A percentile compares a stretch with the other conserved stretches of the same genome.
These are phyloP conservation scores for Pantherophis alleghaniensis DNA, from an alignment of 2,797 vertebrate species.

Conservation along the genomic window DNA sequence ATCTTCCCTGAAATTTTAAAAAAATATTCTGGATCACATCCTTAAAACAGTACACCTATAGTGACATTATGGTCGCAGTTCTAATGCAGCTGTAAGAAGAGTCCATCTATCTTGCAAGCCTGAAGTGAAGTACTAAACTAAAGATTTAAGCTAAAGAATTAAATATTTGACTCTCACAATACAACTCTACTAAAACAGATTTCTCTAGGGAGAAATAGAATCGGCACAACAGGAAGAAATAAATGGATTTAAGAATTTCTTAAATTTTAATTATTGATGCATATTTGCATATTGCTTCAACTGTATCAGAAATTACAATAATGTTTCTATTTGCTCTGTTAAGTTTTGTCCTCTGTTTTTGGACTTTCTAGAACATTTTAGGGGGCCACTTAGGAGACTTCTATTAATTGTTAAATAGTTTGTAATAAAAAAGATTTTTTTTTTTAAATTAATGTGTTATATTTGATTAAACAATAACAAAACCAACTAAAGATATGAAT, in stretches of 20 bases:
- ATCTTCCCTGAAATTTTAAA: neutral
- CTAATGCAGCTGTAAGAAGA: neutral
- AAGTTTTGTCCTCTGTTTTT: neutral
- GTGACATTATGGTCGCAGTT: neutral
- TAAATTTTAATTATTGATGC: neutral
- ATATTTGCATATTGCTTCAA: neutral
- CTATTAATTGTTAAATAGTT: neutral
- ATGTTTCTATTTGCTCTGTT: neutral
- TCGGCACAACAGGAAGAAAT: neutral
- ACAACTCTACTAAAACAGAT: neutral
- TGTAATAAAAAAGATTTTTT: neutral
- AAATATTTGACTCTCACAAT: neutral
- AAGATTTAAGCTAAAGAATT: neutral
- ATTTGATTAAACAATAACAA: neutral
- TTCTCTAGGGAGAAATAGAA: neutral
- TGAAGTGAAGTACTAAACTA: neutral
- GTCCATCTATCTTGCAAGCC: neutral
- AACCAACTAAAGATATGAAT: neutral
- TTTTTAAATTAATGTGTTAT: neutral
- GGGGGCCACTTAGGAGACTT: neutral
- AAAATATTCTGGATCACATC: neutral
- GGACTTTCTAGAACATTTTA: neutral
- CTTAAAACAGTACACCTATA: neutral
- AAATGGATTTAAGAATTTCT: neutral
- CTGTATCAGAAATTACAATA: neutral